Conservation (phyloP, 2,888 invertebrate genomes). For the Fragum fragum region DNA sequence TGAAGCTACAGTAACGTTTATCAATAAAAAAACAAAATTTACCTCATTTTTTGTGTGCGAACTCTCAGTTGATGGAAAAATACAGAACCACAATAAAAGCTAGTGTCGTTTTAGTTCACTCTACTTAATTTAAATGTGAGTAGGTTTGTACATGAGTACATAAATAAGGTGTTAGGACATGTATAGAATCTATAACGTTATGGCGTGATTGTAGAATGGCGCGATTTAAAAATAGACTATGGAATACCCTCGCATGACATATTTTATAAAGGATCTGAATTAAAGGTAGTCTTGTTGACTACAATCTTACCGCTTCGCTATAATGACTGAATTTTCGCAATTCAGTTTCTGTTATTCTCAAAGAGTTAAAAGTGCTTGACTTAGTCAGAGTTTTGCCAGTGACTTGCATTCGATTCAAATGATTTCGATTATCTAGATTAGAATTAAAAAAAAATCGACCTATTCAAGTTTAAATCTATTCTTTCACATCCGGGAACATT, state of each 20-base stretch:
- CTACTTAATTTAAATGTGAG: background rate
- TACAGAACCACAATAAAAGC: background rate
- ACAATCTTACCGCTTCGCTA: no score
- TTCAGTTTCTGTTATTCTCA: no score
- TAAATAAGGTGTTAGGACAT: background rate
- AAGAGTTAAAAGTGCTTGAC: no score
- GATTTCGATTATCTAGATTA: no score
- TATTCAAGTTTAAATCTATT: no score
- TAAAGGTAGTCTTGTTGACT: background rate
- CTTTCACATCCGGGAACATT: no score
- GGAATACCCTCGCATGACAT: constrained; percentile 13
- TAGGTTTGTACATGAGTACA: background rate
- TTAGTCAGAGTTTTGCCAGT: no score
- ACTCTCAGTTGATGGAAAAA: background rate
- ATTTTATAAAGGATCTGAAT: background rate
- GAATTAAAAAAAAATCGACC: no score
- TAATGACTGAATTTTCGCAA: no score
- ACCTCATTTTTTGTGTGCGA: background rate
- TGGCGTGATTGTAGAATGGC: constrained; percentile 10
- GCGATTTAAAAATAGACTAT: constrained; percentile 16
- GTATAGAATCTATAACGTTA: constrained; percentile 9
- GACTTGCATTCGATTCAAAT: no score
- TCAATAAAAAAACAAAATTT: background rate
- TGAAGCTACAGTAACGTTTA: background rate
- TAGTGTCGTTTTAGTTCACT: background rate